phyloP scores from a whole-genome alignment of 2,797 vertebrate genomes.

The Propithecus deckenii region DNA sequence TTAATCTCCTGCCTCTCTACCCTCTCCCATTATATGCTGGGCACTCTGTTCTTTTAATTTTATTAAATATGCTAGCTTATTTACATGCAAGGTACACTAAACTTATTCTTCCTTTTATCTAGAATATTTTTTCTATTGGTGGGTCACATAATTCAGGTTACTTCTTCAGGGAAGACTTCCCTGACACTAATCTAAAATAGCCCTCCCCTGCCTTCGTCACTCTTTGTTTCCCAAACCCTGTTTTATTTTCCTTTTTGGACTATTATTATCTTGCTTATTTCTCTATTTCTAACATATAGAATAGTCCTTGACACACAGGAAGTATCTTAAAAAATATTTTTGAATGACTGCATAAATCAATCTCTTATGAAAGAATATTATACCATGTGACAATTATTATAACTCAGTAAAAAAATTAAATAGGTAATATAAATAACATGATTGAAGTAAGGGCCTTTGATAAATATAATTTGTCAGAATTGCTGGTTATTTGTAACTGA shows the following conservation, averaged over 20 bases:
- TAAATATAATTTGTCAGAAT: neutral
- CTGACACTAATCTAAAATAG: neutral
- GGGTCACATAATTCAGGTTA: neutral
- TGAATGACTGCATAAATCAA: neutral
- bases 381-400: neutral
- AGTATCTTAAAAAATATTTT: neutral
- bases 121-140: neutral
- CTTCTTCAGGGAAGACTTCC: neutral
- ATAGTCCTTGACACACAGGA: neutral
- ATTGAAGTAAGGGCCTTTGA: neutral
- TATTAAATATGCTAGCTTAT: neutral
- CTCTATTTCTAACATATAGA: neutral
- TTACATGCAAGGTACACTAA: neutral
- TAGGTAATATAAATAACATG: neutral
- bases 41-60: neutral
- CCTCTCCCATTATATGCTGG: neutral
- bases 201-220: too few relatives aligned
- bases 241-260: neutral
- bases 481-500: neutral
- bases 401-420: constrained; percentile 7
- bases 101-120: neutral
- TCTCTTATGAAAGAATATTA: neutral
- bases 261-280: neutral
- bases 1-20: neutral
- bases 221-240: neutral